Evolutionary conservation across 2,888 invertebrate genomes (phyloP), one percentile per base, ranked within the genome.

Genomic region (Diaprepes abbreviatus): DNA sequence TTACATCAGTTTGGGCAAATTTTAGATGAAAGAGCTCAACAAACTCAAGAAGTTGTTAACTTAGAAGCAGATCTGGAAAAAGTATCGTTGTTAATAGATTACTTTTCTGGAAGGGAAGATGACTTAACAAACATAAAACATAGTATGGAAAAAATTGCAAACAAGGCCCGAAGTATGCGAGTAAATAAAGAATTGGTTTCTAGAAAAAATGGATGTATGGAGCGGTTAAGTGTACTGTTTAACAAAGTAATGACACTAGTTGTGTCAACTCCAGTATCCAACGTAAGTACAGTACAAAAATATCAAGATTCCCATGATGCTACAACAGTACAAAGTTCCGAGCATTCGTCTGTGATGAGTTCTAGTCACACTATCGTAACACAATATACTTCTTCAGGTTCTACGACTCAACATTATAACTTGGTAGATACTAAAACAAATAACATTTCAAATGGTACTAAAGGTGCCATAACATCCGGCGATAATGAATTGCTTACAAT

Each of bases 1-100:
- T 60, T 78, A 3, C 74, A 76, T 40, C 60, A 66, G 6, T 72
- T 72, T 36, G 73, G 70, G 17, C 69, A 75, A 52, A 57, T 75
- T 10, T 63, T 78, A 24, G 78, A 77, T 14, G 72, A 75, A 24
- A 65, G 75, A 58, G 71, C 75, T 21, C 64, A 66, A 9, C 72
- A 76, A 64, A 74, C 73, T 10, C 73, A 76, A 52, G 65, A 74
- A n/a, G 36, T 78, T 6, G 38, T 72, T 28, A 52, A 72, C n/a
- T 59, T 74, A n/a, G 78, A 78, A 58, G 6, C 64, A 36, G 28
- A 35, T 7, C 10, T 73, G 5, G 40, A 70, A 16, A 38, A 66
- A 31, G 16, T 59, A 6, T 54, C 70, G 2, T 12, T 14, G 3
- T n/a, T 48, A 12, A 31, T 57, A 35, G 17, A 62, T 7, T 17